A percentile compares a stretch with the other conserved stretches of the same genome.
These are phyloP conservation scores for Batillaria attramentaria DNA, from an alignment of 1,140 invertebrate genomes.

Conservation along the genomic window DNA sequence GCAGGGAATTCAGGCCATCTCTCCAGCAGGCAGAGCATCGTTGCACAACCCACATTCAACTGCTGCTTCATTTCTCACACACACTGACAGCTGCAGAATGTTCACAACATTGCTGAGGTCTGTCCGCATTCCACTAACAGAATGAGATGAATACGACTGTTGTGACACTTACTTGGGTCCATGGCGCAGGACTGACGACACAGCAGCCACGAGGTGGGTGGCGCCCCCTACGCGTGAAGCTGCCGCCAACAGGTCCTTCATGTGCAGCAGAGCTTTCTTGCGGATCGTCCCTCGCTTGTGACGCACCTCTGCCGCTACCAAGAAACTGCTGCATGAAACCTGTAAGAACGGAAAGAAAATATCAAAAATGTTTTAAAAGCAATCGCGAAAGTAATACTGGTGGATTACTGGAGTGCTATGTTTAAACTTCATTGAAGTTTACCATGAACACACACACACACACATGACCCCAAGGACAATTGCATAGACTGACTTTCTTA, in stretches of 20 bases:
- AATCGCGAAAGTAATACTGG: too few species aligned
- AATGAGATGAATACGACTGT: too few species aligned
- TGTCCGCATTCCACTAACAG: background rate
- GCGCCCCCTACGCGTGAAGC: constrained; percentile 65
- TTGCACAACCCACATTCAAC: too few species aligned
- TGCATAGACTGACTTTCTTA: background rate
- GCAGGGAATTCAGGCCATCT: too few species aligned
- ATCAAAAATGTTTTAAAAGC: too few species aligned
- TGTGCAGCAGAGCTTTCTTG: constrained; percentile 66
- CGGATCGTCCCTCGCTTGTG: constrained; percentile 62
- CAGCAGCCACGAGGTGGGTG: constrained; percentile 68
- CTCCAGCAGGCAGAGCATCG: too few species aligned
- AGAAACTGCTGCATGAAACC: constrained; percentile 66
- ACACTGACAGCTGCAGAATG: too few species aligned
- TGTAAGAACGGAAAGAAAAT: too few species aligned
- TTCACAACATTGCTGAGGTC: too few species aligned
- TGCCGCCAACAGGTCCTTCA: constrained; percentile 69
- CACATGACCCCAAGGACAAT: background rate
- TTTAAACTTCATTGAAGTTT: too few species aligned
- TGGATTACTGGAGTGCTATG: too few species aligned
- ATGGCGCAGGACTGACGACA: constrained; percentile 67
- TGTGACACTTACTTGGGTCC: constrained; percentile 67
- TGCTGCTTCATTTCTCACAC: too few species aligned
- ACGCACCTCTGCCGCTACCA: constrained; percentile 62
- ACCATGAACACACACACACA: background rate